Percentiles rank a stretch among this genome's conserved stretches.
phyloP scores from a whole-genome alignment of 1,140 invertebrate genomes.

The Hydropsyche tenuis region DNA sequence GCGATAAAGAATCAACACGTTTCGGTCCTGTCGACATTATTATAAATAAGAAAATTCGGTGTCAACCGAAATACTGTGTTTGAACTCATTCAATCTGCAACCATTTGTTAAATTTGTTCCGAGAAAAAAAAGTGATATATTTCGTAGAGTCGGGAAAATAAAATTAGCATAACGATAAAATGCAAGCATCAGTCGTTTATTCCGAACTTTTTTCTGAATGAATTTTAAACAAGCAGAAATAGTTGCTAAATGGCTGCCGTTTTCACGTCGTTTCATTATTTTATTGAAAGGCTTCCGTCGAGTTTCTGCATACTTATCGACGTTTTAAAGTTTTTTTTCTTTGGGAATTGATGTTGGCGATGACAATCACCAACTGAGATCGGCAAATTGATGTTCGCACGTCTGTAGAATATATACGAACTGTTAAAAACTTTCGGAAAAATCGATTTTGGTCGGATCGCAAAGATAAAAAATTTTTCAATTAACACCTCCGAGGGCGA shows the following conservation, averaged over 20 bases:
- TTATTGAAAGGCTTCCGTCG: not conserved
- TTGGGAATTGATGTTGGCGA: not conserved
- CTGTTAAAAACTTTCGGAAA: not conserved
- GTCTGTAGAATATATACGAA: constrained; percentile 7
- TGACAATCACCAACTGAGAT: constrained; percentile 5
- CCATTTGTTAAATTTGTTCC: not conserved
- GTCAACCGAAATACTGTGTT: constrained; percentile 7
- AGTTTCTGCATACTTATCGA: not conserved
- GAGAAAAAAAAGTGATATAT: constrained; percentile 16
- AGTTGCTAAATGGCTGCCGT: too few species aligned
- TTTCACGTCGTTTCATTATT: too few species aligned
- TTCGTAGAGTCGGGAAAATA: not conserved
- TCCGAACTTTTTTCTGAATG: too few species aligned
- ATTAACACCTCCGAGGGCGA: constrained; percentile 28
- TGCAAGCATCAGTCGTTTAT: not conserved
- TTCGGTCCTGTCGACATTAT: not conserved
- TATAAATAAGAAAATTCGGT: constrained; percentile 14
- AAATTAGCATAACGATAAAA: constrained; percentile 20
- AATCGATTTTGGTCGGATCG: constrained; percentile 22
- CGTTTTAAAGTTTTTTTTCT: not conserved
- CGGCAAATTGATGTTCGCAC: not conserved
- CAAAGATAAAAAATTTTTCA: constrained; percentile 30
- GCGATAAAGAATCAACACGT: not conserved
- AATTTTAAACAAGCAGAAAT: too few species aligned
- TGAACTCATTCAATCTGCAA: not conserved